Conservation (phyloP, 2,113 vertebrate species). For the Eurystomus gularis region DNA sequence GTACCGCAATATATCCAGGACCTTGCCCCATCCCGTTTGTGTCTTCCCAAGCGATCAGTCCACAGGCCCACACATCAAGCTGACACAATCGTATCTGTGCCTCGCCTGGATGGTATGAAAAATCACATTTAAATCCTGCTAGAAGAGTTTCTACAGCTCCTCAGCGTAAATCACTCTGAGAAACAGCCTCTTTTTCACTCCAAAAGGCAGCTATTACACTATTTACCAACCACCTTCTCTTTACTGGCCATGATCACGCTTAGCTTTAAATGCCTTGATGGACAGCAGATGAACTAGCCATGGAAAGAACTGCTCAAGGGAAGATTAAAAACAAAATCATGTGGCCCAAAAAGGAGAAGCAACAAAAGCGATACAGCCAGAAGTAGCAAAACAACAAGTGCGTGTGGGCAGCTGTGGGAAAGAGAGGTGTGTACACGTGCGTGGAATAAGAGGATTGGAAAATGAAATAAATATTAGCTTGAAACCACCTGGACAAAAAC, state of each 20-base stretch:
- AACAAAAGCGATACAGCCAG: not conserved
- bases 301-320: not conserved
- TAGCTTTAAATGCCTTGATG: not conserved
- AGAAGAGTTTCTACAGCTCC: not conserved
- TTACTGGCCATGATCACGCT: not conserved
- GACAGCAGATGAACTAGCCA: not conserved
- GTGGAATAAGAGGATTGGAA: not conserved
- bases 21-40: not conserved
- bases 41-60: not conserved
- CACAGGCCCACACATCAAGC: not conserved
- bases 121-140: not conserved
- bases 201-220: not conserved
- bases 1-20: not conserved
- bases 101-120: rapidly evolving
- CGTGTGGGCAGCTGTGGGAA: not conserved
- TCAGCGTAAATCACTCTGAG: not conserved
- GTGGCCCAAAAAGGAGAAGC: not conserved
- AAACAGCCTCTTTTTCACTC: not conserved
- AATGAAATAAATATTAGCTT: not conserved
- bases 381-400: not conserved
- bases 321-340: not conserved
- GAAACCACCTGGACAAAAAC: not conserved
- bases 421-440: not conserved
- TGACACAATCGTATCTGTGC: not conserved
- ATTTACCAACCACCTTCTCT: not conserved